Conservation (phyloP, 2,113 vertebrate genomes). For the Neogale vison region DNA sequence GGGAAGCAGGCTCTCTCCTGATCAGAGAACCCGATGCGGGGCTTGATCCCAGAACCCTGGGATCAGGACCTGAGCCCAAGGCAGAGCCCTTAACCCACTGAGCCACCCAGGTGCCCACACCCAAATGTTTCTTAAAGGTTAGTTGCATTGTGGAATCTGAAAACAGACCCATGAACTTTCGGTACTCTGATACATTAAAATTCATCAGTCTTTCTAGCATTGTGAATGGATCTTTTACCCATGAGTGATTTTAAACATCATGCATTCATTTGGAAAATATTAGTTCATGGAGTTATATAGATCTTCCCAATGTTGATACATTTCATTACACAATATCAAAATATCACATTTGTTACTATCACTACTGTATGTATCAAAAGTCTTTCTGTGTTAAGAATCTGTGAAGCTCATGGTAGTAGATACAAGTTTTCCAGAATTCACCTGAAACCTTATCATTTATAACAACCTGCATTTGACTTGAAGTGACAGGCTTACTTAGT, state of each 20-base stretch:
- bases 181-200: not conserved
- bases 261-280: slow-evolving; percentile 55
- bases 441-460: not conserved
- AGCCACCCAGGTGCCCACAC: not conserved
- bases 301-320: slow-evolving; percentile 45
- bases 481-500: slow-evolving; percentile 10
- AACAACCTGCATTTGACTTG: slow-evolving; percentile 30
- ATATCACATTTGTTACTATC: not conserved
- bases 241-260: slow-evolving; percentile 29
- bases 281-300: slow-evolving; percentile 38
- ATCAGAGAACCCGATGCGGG: too few species aligned
- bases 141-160: not conserved
- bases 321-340: slow-evolving; percentile 40
- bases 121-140: not conserved
- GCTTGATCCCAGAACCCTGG: too few species aligned
- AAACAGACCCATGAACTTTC: slow-evolving; percentile 31
- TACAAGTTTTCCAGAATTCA: slow-evolving; percentile 42
- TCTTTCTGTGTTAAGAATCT: not conserved
- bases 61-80: too few species aligned
- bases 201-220: not conserved
- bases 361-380: not conserved
- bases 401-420: not conserved
- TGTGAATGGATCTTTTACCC: slow-evolving; percentile 34
- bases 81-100: too few species aligned
- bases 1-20: too few species aligned